These are phyloP conservation scores for Philaethria dido DNA, from an alignment of 2,888 invertebrate species.

Conservation along the genomic window DNA sequence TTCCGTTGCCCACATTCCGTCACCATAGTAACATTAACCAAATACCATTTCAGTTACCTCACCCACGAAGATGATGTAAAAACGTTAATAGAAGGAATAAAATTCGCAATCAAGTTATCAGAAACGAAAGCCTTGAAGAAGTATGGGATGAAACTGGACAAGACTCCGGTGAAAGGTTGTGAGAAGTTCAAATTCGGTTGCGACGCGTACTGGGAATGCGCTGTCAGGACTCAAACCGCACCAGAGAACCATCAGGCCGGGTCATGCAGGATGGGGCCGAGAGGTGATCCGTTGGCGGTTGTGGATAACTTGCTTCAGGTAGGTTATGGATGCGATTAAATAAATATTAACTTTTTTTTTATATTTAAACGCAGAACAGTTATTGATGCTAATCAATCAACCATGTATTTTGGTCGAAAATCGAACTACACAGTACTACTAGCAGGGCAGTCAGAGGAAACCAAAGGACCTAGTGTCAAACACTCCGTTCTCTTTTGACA, in stretches of 20 bases:
- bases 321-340: too few species aligned
- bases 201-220: slow-evolving; percentile 92
- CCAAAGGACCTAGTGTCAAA: too few species aligned
- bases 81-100: slow-evolving; percentile 91
- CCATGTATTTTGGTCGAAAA: too few species aligned
- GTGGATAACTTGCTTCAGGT: slow-evolving; percentile 88
- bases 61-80: slow-evolving; percentile 91
- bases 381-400: too few species aligned
- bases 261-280: slow-evolving; percentile 92
- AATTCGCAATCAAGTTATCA: slow-evolving; percentile 88
- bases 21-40: too few species aligned
- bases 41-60: slow-evolving; percentile 84
- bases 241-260: slow-evolving; percentile 94
- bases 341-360: too few species aligned
- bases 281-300: slow-evolving; percentile 87
- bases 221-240: slow-evolving; percentile 88
- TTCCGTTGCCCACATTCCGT: too few species aligned
- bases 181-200: slow-evolving; percentile 88
- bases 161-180: slow-evolving; percentile 88
- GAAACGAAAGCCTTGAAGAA: slow-evolving; percentile 85
- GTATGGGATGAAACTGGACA: slow-evolving; percentile 90
- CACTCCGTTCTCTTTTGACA: too few species aligned
- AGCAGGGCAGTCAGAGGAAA: too few species aligned
- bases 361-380: not conserved
- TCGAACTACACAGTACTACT: too few species aligned